Evolutionary conservation across 2,888 invertebrate species (phyloP).

Genomic region (Standfussiana lucernea): DNA sequence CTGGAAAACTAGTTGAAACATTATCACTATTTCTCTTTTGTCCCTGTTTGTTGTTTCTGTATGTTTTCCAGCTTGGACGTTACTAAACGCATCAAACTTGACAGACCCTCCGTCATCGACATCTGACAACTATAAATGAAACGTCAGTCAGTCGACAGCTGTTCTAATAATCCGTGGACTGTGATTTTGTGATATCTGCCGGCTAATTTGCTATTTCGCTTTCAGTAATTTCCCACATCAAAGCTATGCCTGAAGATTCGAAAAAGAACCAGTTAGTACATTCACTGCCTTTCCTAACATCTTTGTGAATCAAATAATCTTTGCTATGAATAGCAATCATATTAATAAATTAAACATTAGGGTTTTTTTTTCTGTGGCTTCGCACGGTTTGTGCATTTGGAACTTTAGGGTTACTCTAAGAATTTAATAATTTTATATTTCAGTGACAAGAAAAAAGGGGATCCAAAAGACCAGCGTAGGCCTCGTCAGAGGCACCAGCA

Average conservation of each 20-base stretch:
- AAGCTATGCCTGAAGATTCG: constrained; percentile 79
- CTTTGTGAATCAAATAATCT: background rate
- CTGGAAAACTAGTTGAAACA: background rate
- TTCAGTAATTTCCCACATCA: constrained; percentile 1
- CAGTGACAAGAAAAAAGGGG: constrained; percentile 80
- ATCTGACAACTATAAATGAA: background rate
- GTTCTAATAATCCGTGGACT: background rate
- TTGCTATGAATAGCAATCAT: background rate
- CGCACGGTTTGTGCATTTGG: too few species aligned
- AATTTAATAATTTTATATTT: constrained; percentile 50
- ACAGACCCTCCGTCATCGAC: background rate
- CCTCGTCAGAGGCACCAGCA: constrained; percentile 77
- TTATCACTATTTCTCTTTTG: background rate
- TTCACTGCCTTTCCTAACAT: background rate
- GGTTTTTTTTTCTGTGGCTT: too few species aligned
- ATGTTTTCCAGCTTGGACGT: background rate
- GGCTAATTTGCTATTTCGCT: constrained; percentile 6
- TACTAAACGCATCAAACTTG: background rate
- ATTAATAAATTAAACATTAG: background rate
- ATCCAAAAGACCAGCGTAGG: constrained; percentile 84
- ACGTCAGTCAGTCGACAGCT: background rate
- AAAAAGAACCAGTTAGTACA: constrained; percentile 79
- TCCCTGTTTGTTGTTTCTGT: too few species aligned
- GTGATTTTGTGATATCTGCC: background rate
- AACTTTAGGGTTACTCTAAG: background rate